These are phyloP conservation scores for Aldabrachelys gigantea DNA, from an alignment of 2,113 vertebrate genomes.

Conservation along the genomic window DNA sequence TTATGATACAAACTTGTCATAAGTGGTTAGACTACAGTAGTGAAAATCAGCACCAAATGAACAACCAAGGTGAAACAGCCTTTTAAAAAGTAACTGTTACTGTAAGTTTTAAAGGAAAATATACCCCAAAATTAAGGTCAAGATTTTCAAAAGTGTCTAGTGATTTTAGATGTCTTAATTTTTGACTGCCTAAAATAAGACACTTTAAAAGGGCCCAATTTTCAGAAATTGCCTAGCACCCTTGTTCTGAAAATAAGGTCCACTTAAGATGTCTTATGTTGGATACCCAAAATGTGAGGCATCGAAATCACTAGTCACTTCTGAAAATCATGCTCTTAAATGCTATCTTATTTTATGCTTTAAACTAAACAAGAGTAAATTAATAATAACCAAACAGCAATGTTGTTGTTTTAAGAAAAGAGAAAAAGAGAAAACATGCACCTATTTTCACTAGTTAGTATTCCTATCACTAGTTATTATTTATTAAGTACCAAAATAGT, in stretches of 20 bases:
- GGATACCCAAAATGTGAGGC: neutral
- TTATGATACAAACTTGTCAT: slow-evolving; percentile 57
- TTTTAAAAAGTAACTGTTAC: slow-evolving; percentile 19
- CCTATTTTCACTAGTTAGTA: neutral
- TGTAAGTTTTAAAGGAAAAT: slow-evolving; percentile 10
- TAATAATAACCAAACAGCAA: neutral
- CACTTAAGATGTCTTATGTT: neutral
- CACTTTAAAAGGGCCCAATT: neutral
- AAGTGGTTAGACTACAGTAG: slow-evolving; percentile 39
- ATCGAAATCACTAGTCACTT: neutral
- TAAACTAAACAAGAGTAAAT: neutral
- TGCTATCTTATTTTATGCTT: neutral
- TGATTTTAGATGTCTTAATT: neutral
- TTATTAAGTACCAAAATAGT: neutral
- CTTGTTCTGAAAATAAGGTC: neutral
- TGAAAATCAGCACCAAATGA: neutral
- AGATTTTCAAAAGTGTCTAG: neutral
- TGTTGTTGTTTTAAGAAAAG: neutral
- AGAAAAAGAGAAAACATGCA: neutral
- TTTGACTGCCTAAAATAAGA: neutral
- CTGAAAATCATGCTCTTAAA: neutral
- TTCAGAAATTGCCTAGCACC: neutral
- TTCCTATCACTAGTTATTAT: slow-evolving; percentile 1
- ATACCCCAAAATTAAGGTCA: slow-evolving; percentile 5
- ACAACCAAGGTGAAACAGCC: slow-evolving; percentile 30